Evolutionary conservation across 2,888 invertebrate genomes (phyloP).

Genomic region (Drosophila limbata): DNA sequence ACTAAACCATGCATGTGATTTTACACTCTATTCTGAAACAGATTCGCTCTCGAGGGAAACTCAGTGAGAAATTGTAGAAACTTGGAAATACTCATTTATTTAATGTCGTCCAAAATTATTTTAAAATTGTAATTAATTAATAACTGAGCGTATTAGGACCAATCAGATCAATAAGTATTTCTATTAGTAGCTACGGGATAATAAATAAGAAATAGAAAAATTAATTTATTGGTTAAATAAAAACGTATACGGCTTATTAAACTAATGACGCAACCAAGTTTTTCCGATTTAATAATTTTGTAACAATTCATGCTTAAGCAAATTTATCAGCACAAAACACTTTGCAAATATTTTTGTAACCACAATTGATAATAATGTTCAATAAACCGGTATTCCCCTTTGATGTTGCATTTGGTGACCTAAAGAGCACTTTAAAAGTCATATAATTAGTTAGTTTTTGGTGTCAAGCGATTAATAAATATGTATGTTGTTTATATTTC

Average conservation of each 20-base stretch:
- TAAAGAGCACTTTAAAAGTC: neutral
- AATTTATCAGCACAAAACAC: neutral
- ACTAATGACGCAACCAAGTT: neutral
- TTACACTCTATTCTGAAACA: neutral
- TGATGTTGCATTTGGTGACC: neutral
- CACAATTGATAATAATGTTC: neutral
- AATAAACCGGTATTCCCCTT: neutral
- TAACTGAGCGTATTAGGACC: too few relatives aligned
- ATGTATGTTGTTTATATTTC: slow-evolving; percentile 26
- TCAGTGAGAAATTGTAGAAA: neutral
- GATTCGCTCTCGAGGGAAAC: neutral
- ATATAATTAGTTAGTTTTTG: neutral
- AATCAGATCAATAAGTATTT: too few relatives aligned
- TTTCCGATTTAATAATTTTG: neutral
- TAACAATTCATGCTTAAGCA: neutral
- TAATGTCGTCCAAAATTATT: neutral
- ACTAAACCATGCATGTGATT: neutral
- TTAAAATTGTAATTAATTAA: too few relatives aligned
- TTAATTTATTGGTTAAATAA: too few relatives aligned
- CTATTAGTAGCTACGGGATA: too few relatives aligned
- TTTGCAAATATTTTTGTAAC: neutral
- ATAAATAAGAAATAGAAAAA: too few relatives aligned
- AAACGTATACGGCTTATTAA: neutral
- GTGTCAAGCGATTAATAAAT: slow-evolving; percentile 9
- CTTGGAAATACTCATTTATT: neutral